A percentile compares a stretch with the other conserved stretches of the same genome.
These are phyloP conservation scores for rabbit (Oryctolagus cuniculus) DNA, from an alignment of 2,113 vertebrate species.

Conservation along the genomic window DNA sequence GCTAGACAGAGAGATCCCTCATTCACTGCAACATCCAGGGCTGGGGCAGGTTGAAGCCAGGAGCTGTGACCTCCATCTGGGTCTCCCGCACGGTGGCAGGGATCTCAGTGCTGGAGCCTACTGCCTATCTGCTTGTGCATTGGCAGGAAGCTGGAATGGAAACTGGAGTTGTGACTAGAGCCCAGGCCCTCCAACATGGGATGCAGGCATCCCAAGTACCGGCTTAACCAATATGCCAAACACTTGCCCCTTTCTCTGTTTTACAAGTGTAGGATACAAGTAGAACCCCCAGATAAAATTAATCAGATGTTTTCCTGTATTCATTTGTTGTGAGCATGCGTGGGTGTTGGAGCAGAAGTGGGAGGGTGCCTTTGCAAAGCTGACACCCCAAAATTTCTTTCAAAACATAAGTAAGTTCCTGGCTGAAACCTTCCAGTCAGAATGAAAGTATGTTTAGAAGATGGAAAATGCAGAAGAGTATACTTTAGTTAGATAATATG, in stretches of 20 bases:
- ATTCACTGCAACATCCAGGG: too few relatives aligned
- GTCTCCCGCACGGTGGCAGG: too few relatives aligned
- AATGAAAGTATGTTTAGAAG: conserved; percentile 51
- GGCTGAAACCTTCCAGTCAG: conserved; percentile 40
- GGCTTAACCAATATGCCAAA: too few relatives aligned
- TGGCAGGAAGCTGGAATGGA: too few relatives aligned
- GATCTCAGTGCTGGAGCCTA: too few relatives aligned
- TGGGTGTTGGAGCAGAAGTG: not conserved
- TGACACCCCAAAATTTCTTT: not conserved
- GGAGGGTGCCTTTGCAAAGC: not conserved
- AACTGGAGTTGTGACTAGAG: too few relatives aligned
- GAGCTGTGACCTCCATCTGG: too few relatives aligned
- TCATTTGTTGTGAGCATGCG: not conserved
- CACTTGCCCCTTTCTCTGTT: not conserved
- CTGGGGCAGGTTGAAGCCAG: too few relatives aligned
- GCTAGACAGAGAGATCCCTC: too few relatives aligned
- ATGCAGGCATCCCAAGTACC: too few relatives aligned
- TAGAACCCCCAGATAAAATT: not conserved
- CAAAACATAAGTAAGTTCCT: conserved; percentile 64
- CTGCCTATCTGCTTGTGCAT: too few relatives aligned
- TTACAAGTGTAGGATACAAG: conserved; percentile 18
- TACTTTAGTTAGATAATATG: conserved; percentile 5
- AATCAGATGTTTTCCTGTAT: not conserved
- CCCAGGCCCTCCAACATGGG: too few relatives aligned
- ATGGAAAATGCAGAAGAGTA: not conserved